Evolutionary conservation across 2,113 vertebrate species (phyloP).

Genomic region (Astatoreochromis straeleni): DNA sequence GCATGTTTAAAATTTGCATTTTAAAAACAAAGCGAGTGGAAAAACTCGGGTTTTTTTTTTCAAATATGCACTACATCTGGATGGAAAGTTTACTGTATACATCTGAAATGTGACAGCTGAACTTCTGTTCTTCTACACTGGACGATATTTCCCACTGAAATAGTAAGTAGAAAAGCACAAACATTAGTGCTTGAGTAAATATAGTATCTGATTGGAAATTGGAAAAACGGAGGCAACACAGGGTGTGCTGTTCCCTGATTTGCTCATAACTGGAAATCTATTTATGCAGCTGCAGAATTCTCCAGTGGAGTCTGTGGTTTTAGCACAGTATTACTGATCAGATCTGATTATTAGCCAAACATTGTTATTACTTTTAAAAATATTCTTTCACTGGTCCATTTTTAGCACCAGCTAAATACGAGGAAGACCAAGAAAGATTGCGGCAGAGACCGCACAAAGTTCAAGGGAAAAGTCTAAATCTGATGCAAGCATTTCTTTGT

Average conservation of each 20-base stretch:
- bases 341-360: constrained; percentile 33
- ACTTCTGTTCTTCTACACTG: neutral
- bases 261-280: neutral
- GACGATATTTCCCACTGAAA: neutral
- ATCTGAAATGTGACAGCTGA: neutral
- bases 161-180: neutral
- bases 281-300: constrained; percentile 32
- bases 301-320: constrained; percentile 29
- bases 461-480: neutral
- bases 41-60: neutral
- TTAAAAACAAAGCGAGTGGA: neutral
- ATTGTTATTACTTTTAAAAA: constrained; percentile 26
- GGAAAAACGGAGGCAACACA: neutral
- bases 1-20: neutral
- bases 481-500: neutral
- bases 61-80: neutral
- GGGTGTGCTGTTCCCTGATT: neutral
- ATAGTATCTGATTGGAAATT: neutral
- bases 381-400: constrained; percentile 5
- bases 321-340: neutral
- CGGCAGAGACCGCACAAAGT: neutral
- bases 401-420: constrained; percentile 15
- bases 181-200: neutral
- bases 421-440: neutral
- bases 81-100: neutral